phyloP scores from a whole-genome alignment of 2,797 vertebrate species.

The Sciurus vulgaris region DNA sequence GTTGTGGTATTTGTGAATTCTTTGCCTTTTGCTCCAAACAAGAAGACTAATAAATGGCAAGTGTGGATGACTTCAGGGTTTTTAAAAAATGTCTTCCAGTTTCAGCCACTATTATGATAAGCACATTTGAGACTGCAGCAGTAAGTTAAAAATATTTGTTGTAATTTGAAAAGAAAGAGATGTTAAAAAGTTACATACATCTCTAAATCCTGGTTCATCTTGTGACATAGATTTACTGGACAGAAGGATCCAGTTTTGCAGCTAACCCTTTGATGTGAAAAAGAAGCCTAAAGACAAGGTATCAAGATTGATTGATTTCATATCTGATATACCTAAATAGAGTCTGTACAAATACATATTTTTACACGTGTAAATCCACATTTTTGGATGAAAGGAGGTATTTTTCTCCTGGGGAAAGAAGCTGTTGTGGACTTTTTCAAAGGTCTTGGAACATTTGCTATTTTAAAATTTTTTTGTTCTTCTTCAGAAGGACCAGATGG shows the following conservation, averaged over 20 bases:
- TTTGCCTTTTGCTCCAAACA: neutral
- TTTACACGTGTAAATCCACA: constrained; percentile 76
- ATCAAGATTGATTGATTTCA: constrained; percentile 58
- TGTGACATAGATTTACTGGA: constrained; percentile 68
- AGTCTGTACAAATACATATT: constrained; percentile 74
- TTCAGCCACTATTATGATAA: constrained; percentile 58
- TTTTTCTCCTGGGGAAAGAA: constrained; percentile 77
- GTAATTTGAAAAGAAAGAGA: constrained; percentile 74
- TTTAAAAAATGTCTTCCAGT: constrained; percentile 70
- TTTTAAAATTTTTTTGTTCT: constrained; percentile 44
- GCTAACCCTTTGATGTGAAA: constrained; percentile 63
- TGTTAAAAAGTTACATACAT: neutral
- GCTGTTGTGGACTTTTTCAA: constrained; percentile 70
- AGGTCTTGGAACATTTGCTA: constrained; percentile 51
- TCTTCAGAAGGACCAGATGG: constrained; percentile 62
- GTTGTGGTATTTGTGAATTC: too few species aligned
- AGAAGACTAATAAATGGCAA: constrained; percentile 76
- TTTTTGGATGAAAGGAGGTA: constrained; percentile 75
- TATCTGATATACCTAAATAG: constrained; percentile 44
- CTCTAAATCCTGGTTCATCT: constrained; percentile 45
- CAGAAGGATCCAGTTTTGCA: constrained; percentile 74
- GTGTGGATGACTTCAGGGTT: constrained; percentile 68
- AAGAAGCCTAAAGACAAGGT: constrained; percentile 77
- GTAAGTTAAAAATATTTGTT: constrained; percentile 69
- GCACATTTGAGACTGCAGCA: constrained; percentile 67